Conservation (phyloP, 2,797 vertebrate species). For the Sebastolobus alascanus region DNA sequence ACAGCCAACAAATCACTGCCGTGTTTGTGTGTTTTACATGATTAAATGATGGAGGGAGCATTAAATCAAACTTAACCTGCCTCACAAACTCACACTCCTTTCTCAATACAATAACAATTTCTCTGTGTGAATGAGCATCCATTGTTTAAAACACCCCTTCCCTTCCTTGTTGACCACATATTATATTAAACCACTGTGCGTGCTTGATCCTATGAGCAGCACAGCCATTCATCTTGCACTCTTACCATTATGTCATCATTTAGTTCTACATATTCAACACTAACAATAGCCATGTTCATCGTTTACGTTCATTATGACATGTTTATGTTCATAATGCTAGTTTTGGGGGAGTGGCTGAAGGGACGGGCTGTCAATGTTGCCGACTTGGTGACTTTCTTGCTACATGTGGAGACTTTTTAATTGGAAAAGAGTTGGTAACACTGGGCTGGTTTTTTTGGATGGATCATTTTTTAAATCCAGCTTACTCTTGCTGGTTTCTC, state of each 20-base stretch:
- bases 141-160: slow-evolving; percentile 21
- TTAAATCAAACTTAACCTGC: slow-evolving; percentile 52
- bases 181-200: background rate
- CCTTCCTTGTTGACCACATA: slow-evolving; percentile 1
- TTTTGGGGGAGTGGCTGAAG: too few relatives aligned
- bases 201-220: background rate
- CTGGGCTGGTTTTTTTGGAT: too few relatives aligned
- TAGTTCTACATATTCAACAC: background rate
- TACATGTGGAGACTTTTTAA: too few relatives aligned
- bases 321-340: too few relatives aligned
- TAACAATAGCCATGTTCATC: too few relatives aligned
- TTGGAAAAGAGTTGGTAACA: too few relatives aligned
- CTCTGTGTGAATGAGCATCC: slow-evolving; percentile 15
- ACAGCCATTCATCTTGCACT: background rate
- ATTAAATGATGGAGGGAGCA: slow-evolving; percentile 52
- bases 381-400: too few relatives aligned
- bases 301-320: too few relatives aligned
- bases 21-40: slow-evolving; percentile 65
- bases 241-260: slow-evolving; percentile 1
- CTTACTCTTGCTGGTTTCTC: background rate
- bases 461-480: background rate
- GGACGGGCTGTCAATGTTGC: too few relatives aligned
- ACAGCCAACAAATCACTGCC: slow-evolving; percentile 64
- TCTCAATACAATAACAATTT: slow-evolving; percentile 15
- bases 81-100: slow-evolving; percentile 2